These are phyloP conservation scores for Aphidius ervi DNA, from an alignment of 1,140 invertebrate genomes.

Conservation along the genomic window DNA sequence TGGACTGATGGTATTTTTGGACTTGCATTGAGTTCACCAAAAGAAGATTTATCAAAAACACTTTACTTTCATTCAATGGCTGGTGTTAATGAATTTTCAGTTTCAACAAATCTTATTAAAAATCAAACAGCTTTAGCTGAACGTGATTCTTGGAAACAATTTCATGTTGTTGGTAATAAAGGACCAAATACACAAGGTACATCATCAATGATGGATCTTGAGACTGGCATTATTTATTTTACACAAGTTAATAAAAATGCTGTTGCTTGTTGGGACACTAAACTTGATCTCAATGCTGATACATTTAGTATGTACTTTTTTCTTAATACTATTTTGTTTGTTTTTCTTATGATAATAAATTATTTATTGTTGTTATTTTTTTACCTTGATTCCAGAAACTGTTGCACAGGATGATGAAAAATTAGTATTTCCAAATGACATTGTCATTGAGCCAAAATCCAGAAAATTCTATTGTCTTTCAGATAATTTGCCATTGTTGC, in stretches of 20 bases:
- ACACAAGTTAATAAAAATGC: constrained; percentile 64
- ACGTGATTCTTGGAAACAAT: constrained; percentile 33
- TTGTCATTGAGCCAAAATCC: constrained; percentile 33
- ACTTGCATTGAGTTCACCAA: constrained; percentile 60
- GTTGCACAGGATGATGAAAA: constrained; percentile 40
- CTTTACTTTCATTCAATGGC: constrained; percentile 74
- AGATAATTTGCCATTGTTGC: constrained; percentile 62
- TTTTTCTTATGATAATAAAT: background rate
- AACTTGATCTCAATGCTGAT: constrained; percentile 52
- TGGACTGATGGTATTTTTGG: constrained; percentile 75
- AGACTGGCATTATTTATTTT: constrained; percentile 61
- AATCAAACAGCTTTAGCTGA: constrained; percentile 61
- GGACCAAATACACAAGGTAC: constrained; percentile 57
- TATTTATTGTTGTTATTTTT: background rate
- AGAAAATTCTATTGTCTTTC: constrained; percentile 63
- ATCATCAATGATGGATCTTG: constrained; percentile 57
- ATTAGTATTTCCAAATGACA: constrained; percentile 49
- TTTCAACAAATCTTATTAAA: constrained; percentile 64
- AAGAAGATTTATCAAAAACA: constrained; percentile 58
- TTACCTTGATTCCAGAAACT: constrained; percentile 34
- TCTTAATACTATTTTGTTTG: constrained; percentile 7
- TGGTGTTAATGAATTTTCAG: constrained; percentile 70
- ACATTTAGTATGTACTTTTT: constrained; percentile 40
- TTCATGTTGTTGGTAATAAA: constrained; percentile 58
- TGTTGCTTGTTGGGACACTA: constrained; percentile 68